These are phyloP conservation scores for Rhagonycha lutea DNA, from an alignment of 2,888 invertebrate species.

Conservation along the genomic window DNA sequence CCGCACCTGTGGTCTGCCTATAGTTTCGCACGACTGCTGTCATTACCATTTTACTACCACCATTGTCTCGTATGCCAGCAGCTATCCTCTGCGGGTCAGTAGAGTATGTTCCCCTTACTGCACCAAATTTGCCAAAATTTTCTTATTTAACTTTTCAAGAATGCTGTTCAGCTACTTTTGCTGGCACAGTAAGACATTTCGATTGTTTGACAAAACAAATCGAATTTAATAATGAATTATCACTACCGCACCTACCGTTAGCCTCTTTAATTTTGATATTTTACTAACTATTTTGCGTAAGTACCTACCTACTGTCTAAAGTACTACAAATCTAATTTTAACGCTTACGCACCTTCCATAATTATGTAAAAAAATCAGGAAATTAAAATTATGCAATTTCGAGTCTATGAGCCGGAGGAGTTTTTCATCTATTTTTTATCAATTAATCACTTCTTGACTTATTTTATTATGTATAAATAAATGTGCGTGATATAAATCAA, in stretches of 20 bases:
- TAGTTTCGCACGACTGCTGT: constrained; percentile 31
- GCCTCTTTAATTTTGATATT: constrained; percentile 14
- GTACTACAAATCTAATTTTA: neutral
- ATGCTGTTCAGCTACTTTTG: constrained; percentile 37
- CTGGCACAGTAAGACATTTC: constrained; percentile 29
- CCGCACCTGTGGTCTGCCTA: constrained; percentile 41
- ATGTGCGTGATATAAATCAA: neutral
- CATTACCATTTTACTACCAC: constrained; percentile 32
- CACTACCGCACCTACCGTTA: constrained; percentile 18
- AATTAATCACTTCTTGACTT: neutral
- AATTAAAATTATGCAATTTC: neutral
- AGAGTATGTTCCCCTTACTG: constrained; percentile 32
- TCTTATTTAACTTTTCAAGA: constrained; percentile 37
- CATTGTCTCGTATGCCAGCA: constrained; percentile 30
- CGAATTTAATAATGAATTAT: constrained; percentile 24
- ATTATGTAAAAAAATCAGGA: too few relatives aligned
- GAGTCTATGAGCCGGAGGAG: too few relatives aligned
- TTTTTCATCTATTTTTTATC: neutral
- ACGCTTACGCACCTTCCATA: neutral
- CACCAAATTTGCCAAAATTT: constrained; percentile 30
- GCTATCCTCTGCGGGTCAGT: constrained; percentile 34
- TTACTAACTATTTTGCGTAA: constrained; percentile 3
- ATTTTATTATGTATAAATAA: neutral
- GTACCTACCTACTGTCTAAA: neutral
- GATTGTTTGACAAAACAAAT: constrained; percentile 31